Base-by-base conservation (phyloP, 2,113 vertebrate species). In the Noturus placidus region DNA sequence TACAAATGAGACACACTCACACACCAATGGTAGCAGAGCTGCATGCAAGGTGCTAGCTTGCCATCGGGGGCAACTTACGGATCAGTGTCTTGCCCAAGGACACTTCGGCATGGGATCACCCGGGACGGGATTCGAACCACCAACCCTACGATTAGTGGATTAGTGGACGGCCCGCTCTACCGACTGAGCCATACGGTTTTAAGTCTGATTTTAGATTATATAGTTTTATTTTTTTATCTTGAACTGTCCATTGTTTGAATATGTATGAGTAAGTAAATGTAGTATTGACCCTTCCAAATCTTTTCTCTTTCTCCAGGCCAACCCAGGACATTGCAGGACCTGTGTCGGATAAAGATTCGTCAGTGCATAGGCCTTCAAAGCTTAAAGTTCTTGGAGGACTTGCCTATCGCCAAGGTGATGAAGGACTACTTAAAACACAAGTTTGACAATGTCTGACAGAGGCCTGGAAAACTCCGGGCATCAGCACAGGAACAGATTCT, bases 351-450 rank as follows among this genome's bases (percentile, higher is more conserved):
- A 95, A 97, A 98, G 94, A 99, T 99, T 92, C 97, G 98, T 84
- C 97, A 98, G 63, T 97, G 97, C 96, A 98, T 99, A 92, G 98
- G 98, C 92, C 97, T 99, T 92, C 98, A 99, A 92, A 98, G 98
- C 92, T 94, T 99, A 92, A 97, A 96, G 92, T 95, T 97, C 88
- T 94, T 99, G 95, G 98, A 99, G 87, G 97, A 99, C 92, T 96
- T 99, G 82, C 98, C 98, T 14, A 97, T 99, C 90, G 98, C 98
- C 93, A 99, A 97, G 95, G 98, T 99, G 93, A 99, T 99, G 96
- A 99, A 98, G 95, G 98, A 99, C 97, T 99, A 99, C 95, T 96
- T 99, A 95, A 99, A 98, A 97, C 98, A 99, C 93, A 99, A 98
- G 95, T 99, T 98, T 92, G 98, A 99, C 93, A 96, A 93, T 87